Base-by-base conservation (phyloP, 2,797 vertebrate genomes). In the Malacoctenus gilli region DNA sequence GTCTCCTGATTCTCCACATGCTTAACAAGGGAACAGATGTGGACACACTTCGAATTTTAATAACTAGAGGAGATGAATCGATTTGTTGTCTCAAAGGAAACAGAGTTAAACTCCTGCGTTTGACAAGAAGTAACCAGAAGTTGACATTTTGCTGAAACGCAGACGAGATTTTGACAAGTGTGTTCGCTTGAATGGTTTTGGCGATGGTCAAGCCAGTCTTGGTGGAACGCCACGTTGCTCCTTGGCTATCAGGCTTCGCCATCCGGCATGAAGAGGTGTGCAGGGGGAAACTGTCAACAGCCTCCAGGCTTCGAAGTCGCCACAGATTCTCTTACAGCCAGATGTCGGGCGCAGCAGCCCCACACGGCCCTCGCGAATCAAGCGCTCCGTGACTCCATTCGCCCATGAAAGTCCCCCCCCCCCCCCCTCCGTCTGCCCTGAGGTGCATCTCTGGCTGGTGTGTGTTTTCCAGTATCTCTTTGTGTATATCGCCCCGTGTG, bases 271-370 rank as follows among this genome's bases (percentile, higher is more conserved):
- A 39, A 55, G 72, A 64, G 74, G 55, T 21, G 43, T 2, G 25
- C 25, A 28, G 8, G n/a, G n/a, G 35, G 48, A 5, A 7, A 25
- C 74, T 83, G 80, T 88, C 83, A 84, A 75, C 80, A 85, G 73
- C 79, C 84, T 57, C 59, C 4, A 37, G 71, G 72, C 60, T 52
- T 73, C 75, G 57, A 73, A 80, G 73, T 71, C 83, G 73, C 59
- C 62, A 66, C 68, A 85, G 82, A 90, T 92, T 87, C 60, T 84
- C 83, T 92, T 91, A 84, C 91, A 82, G 73, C 82, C 85, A 89
- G 83, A 89, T 91, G 90, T 90, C 90, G 75, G 68, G 59, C 73
- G 81, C 41, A 82, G 77, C 51, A 76, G 46, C 56, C 30, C 37
- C 50, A 40, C 64, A 59, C 46, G 39, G 59, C 63, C 68, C 57